Base-by-base conservation (phyloP, 2,113 vertebrate species). In the Larimichthys polyactis region DNA sequence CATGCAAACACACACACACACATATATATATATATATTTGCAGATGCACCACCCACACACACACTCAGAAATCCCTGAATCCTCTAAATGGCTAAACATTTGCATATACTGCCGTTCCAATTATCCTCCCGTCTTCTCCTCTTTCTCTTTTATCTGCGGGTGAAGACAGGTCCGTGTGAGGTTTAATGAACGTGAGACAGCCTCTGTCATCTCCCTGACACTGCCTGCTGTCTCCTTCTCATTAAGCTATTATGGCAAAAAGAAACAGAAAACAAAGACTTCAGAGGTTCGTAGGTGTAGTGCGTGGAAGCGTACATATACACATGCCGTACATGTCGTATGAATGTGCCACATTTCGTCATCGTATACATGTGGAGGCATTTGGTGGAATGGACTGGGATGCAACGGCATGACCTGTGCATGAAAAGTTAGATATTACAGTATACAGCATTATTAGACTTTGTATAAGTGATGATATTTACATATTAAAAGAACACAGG, bases 61-160 rank as follows among this genome's bases (percentile, higher is more conserved):
- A 44, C 29, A 52, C 57, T 75, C 14, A 66, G 1, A 48, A 19
- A 59, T 36, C 57, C 48, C 29, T 7, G 52, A 79, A 49, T 59
- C 59, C 71, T 79, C 54, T 51, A 79, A 78, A 85, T 63, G 73
- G 59, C 66, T 43, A 36, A 70, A 77, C 72, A 82, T 89, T 78
- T 83, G 76, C 75, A 83, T 83, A 59, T 49, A 16, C 40, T 73
- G 70, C 88, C 71, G 55, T 57, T 77, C 77, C 75, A 88, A 76
- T 83, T 82, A 74, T 67, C 74, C 66, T 62, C 63, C 74, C 5
- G 54, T 85, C 84, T 64, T 58, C 75, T 43, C 60, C 68, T n/a
- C 8, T 44, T 57, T 68, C 71, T 72, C 69, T 83, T 87, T 84
- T 64, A 82, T 88, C 65, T 10, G 57, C 2, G 32, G 54, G 77